Evolutionary conservation across 2,888 invertebrate species (phyloP), one percentile per base, ranked within the genome.

Genomic region (Prosopocoilus inquinatus): DNA sequence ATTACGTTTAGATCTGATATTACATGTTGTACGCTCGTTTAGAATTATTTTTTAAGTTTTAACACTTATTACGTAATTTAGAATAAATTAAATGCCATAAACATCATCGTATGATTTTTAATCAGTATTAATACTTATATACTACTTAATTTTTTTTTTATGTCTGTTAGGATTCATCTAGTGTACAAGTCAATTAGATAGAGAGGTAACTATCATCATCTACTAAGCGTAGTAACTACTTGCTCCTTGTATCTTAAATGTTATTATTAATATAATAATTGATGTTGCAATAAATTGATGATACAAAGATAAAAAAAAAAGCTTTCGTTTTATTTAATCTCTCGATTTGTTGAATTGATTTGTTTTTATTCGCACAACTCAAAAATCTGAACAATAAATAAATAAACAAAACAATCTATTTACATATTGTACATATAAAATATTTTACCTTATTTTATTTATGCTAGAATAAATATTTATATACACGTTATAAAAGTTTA

Each of bases 61-160:
- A 28, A 28, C 11, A 41, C 15, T 41, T 41, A 13, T 38, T n/a
- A 36, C 12, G 36, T 36, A 34, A n/a, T n/a, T n/a, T n/a, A 28
- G 20, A 28, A 28, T 28, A 28, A 53, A 47, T 43, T 53, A 50
- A 50, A 47, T 55, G 55, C 55, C 55, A 55, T 55, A 55, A 34
- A 54, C 20, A 44, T 36, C 36, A 9, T 36, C 50, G 38, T 38
- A 54, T 54, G 44, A 50, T 45, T 50, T 55, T 35, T 47, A n/a
- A 41, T 15, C 35, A 55, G 49, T 46, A 50, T 55, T 47, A 53
- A 47, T 53, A 47, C 44, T 47, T 50, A 41, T 50, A 41, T 55
- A 55, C 55, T 50, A 49, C 46, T 50, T 55, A 50, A 45, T 15
- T 55, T 50, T 20, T 48, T 43, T 13, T 47, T 47, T 45, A 28